phyloP scores from a whole-genome alignment of 2,888 invertebrate genomes.

The Sipha maydis region DNA sequence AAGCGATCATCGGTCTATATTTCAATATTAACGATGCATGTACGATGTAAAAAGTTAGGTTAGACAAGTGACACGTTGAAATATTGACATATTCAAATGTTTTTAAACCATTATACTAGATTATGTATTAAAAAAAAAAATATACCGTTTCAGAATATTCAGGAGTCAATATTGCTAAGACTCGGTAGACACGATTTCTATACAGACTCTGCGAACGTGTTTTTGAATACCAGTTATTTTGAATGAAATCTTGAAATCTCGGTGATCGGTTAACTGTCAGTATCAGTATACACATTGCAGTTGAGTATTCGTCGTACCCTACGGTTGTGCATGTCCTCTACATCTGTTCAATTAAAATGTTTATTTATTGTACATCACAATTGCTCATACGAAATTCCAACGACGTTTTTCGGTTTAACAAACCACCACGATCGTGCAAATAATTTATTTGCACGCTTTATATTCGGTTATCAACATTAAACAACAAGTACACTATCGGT shows the following conservation, averaged over 20 bases:
- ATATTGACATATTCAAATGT: too few species aligned
- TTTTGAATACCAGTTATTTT: slow-evolving; percentile 38
- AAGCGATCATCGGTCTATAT: too few species aligned
- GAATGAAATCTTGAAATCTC: slow-evolving; percentile 14
- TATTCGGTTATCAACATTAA: too few species aligned
- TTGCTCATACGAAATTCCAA: not conserved
- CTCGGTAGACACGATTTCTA: slow-evolving; percentile 3
- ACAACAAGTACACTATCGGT: too few species aligned
- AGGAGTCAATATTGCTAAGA: slow-evolving; percentile 25
- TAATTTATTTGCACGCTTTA: too few species aligned
- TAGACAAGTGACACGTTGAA: too few species aligned
- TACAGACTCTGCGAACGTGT: slow-evolving; percentile 9
- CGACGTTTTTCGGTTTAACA: not conserved
- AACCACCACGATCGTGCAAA: not conserved
- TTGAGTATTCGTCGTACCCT: not conserved
- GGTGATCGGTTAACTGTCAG: slow-evolving; percentile 41
- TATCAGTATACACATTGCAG: slow-evolving; percentile 39
- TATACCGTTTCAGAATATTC: not conserved
- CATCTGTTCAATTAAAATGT: slow-evolving; percentile 12
- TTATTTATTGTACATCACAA: slow-evolving; percentile 18
- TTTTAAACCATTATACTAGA: too few species aligned
- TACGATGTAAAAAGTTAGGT: too few species aligned
- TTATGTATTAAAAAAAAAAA: not conserved
- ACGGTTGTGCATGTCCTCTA: not conserved
- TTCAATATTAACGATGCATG: too few species aligned